Evolutionary conservation across 1,140 invertebrate genomes (phyloP), one percentile per base, ranked within the genome.

Genomic region (Ylistrum balloti): DNA sequence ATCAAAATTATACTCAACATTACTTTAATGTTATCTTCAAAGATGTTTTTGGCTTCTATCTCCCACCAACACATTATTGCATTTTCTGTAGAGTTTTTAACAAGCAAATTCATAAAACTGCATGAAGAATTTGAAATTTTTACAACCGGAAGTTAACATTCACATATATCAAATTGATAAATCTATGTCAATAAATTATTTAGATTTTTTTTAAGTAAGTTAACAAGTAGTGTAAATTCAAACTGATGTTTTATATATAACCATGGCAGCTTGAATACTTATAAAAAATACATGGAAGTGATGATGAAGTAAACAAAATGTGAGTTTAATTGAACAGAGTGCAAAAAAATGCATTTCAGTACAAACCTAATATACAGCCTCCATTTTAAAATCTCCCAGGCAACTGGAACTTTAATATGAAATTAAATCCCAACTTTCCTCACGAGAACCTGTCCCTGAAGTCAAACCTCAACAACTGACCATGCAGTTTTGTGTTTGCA

Each of bases 61-160:
- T 28, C 22, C 56, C 3, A 74, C 56, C 2, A 28, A 17, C 56
- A 74, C 22, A 11, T 74, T 74, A 74, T 74, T 74, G 28, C 22
- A 28, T 74, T 74, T 74, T 74, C 56, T 74, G 56, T 28, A 74
- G 56, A n/a, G 56, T 1, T 28, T 74, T 74, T 74, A 74, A 74
- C 56, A 74, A 74, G 56, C 56, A 74, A 74, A 74, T 74, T 74
- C 56, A 74, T 74, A 74, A 74, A 74, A 74, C 56, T n/a, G 56
- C 56, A 74, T 74, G 56, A 74, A 74, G 56, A 74, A 74, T 74
- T 74, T 9, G 56, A 74, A 74, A n/a, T 28, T 74, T 74, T 74
- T 74, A 74, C 56, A 74, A 74, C 56, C 56, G 56, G 56, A 74
- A 74, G 56, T 28, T n/a, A 74, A 28, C n/a, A 17, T 45, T 45